phyloP scores from a whole-genome alignment of 2,888 invertebrate genomes.

The Cryptus viduatorius region DNA sequence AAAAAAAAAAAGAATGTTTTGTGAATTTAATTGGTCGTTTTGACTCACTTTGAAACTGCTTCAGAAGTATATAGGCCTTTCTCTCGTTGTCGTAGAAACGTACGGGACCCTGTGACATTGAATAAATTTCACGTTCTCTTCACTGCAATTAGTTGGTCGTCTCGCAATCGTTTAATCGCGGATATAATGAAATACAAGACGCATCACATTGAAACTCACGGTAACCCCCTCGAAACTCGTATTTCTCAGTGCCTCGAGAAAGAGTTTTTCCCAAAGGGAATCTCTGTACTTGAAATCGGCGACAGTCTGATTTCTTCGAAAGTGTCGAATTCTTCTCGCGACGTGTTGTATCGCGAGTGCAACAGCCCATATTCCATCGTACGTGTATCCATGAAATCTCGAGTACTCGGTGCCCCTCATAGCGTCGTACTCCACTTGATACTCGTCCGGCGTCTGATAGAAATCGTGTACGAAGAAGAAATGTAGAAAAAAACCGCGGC shows the following conservation, averaged over 20 bases:
- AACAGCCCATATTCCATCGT: slow-evolving; percentile 99
- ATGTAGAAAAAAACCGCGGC: no score
- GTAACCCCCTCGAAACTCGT: slow-evolving; percentile 98
- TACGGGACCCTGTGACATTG: slow-evolving; percentile 91
- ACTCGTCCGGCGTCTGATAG: slow-evolving; percentile 94
- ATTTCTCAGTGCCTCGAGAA: slow-evolving; percentile 94
- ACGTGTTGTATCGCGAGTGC: slow-evolving; percentile 97
- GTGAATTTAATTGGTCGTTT: neutral
- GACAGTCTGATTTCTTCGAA: slow-evolving; percentile 91
- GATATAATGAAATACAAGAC: neutral
- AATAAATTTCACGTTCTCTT: neutral
- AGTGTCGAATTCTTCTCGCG: slow-evolving; percentile 90
- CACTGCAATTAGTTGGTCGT: neutral
- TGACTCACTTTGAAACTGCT: slow-evolving; percentile 94
- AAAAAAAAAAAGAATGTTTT: neutral
- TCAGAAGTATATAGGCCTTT: slow-evolving; percentile 96
- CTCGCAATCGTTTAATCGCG: neutral
- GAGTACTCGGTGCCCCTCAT: slow-evolving; percentile 94
- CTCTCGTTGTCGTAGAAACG: slow-evolving; percentile 98
- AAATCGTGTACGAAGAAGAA: slow-evolving; percentile 22
- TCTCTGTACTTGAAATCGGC: slow-evolving; percentile 94
- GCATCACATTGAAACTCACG: slow-evolving; percentile 83
- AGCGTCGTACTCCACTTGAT: slow-evolving; percentile 93
- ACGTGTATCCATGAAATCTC: slow-evolving; percentile 98
- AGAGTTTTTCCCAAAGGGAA: slow-evolving; percentile 94